Percentiles rank a stretch among this genome's conserved stretches.
These are phyloP conservation scores for Lithodes maja DNA, from an alignment of 2,888 invertebrate genomes.

Conservation along the genomic window DNA sequence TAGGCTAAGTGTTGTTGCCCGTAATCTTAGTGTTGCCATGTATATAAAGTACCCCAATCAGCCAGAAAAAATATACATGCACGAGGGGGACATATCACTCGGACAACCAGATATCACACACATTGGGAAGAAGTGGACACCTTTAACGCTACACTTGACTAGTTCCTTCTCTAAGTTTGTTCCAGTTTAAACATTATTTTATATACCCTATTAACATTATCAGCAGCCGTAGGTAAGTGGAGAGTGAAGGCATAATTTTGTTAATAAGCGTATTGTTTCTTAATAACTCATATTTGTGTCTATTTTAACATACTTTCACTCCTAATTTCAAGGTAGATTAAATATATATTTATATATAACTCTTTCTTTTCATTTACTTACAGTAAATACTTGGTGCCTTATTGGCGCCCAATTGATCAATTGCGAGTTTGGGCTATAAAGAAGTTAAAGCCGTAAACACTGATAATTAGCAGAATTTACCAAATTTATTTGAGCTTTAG, in stretches of 20 bases:
- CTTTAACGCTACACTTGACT: slow-evolving; percentile 1
- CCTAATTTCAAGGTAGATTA: too few species aligned
- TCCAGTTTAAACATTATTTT: background rate
- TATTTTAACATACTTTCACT: too few species aligned
- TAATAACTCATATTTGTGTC: background rate
- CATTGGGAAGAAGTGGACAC: background rate
- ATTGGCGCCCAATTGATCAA: too few species aligned
- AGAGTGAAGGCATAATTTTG: slow-evolving; percentile 17
- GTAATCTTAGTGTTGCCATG: too few species aligned
- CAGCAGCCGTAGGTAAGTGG: slow-evolving; percentile 10
- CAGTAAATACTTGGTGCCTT: too few species aligned
- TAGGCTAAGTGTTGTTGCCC: too few species aligned
- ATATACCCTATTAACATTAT: background rate
- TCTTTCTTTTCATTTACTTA: too few species aligned
- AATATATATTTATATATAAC: too few species aligned
- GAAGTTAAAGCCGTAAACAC: too few species aligned
- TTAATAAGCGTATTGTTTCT: slow-evolving; percentile 5
- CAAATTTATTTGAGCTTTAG: too few species aligned
- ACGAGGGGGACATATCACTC: background rate
- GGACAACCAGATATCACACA: background rate
- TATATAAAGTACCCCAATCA: background rate
- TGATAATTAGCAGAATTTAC: too few species aligned
- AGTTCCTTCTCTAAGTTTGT: background rate
- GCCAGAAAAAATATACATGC: background rate
- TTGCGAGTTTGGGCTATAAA: too few species aligned